Conservation (phyloP, 2,113 vertebrate genomes). For the Triplophysa rosa region DNA sequence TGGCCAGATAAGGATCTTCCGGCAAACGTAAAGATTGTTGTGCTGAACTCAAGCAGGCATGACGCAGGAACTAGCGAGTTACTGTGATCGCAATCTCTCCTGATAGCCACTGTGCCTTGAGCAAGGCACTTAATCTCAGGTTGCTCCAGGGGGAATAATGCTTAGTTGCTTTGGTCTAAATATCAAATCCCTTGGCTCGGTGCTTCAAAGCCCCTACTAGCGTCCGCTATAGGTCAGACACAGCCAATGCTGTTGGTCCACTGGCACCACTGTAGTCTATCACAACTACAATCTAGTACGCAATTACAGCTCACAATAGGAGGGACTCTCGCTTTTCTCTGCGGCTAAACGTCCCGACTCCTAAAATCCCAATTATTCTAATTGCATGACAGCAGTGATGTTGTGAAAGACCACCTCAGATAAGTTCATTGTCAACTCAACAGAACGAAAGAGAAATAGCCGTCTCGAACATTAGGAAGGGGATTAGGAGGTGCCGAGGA, state of each 20-base stretch:
- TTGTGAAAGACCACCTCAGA: conserved; percentile 14
- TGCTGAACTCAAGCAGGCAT: conserved; percentile 32
- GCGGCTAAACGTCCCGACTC: background rate
- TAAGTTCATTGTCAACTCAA: background rate
- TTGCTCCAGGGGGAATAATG: conserved; percentile 13
- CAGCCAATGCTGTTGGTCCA: background rate
- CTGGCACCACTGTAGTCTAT: background rate
- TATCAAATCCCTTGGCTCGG: background rate
- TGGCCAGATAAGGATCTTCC: conserved; percentile 18
- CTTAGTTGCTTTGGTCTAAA: background rate
- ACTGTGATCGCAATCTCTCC: conserved; percentile 33
- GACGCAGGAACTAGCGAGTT: conserved; percentile 31
- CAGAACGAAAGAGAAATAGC: background rate
- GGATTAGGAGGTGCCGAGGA: background rate
- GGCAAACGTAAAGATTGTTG: conserved; percentile 13
- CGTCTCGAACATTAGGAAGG: background rate
- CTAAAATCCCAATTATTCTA: conserved; percentile 29
- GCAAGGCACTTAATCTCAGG: conserved; percentile 10
- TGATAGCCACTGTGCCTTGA: conserved; percentile 27
- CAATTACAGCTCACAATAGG: conserved; percentile 27
- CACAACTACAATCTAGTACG: conserved; percentile 17
- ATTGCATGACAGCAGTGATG: conserved; percentile 14
- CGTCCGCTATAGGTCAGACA: background rate
- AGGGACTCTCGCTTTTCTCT: conserved; percentile 19
- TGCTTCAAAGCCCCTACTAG: background rate